These are phyloP conservation scores for Takifugu rubripes DNA, from an alignment of 2,797 vertebrate species.

Conservation along the genomic window DNA sequence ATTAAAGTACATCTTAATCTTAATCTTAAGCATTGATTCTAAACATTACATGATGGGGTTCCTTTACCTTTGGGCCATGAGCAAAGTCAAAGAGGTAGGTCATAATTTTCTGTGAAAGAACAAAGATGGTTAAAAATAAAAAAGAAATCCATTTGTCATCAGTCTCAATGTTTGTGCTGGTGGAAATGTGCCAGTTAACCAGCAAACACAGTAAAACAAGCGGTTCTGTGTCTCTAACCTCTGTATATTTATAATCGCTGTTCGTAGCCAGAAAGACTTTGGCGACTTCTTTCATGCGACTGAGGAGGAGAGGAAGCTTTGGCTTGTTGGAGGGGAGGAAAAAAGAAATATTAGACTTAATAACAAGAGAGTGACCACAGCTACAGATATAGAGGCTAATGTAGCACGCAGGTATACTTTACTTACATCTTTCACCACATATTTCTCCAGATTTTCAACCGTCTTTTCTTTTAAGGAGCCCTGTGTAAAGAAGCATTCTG, in stretches of 20 bases:
- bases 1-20: not conserved
- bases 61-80: constrained; percentile 88
- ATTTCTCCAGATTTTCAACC: constrained; percentile 91
- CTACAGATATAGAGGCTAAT: not conserved
- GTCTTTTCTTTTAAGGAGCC: constrained; percentile 94
- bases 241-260: constrained; percentile 94
- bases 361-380: not conserved
- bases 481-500: constrained; percentile 53
- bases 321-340: constrained; percentile 64
- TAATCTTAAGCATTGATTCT: not conserved
- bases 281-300: constrained; percentile 92
- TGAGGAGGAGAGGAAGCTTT: constrained; percentile 89
- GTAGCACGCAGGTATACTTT: not conserved
- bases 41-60: not conserved
- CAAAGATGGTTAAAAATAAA: not conserved
- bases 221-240: constrained; percentile 72
- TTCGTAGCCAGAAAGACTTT: constrained; percentile 95
- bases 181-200: not conserved
- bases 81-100: constrained; percentile 94
- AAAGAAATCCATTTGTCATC: not conserved
- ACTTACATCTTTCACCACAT: constrained; percentile 96
- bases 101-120: constrained; percentile 89
- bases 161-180: not conserved
- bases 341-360: not conserved
- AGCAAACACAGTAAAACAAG: not conserved